Evolutionary conservation across 1,140 invertebrate species (phyloP).

Genomic region (Melipona quadrifasciata): DNA sequence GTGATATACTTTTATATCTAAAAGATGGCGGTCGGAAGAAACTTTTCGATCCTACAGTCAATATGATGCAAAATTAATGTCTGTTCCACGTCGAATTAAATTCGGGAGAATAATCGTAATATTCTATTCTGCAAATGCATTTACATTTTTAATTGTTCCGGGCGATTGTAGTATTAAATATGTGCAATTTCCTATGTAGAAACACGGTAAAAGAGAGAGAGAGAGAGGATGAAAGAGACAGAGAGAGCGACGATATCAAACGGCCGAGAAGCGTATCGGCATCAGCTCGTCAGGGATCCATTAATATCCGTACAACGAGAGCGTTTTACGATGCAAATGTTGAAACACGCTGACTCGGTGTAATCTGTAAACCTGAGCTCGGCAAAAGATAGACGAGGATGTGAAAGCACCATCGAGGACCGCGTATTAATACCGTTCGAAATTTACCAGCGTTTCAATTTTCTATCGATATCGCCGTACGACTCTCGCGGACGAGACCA

Average conservation of each 20-base stretch:
- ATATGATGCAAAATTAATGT: not conserved
- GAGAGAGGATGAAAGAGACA: too few species aligned
- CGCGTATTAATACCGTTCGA: constrained; percentile 1
- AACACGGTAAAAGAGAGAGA: not conserved
- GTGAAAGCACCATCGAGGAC: not conserved
- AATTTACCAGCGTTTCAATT: constrained; percentile 17
- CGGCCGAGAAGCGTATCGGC: not conserved
- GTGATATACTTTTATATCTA: not conserved
- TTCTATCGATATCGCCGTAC: not conserved
- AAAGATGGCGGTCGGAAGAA: not conserved
- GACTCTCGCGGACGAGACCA: not conserved
- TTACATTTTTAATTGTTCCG: too few species aligned
- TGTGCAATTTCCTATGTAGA: not conserved
- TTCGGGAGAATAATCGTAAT: not conserved
- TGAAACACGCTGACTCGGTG: constrained; percentile 24
- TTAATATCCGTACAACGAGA: constrained; percentile 22
- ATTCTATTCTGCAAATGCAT: not conserved
- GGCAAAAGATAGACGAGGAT: not conserved
- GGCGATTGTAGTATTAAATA: not conserved
- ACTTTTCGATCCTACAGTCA: not conserved
- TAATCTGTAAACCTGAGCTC: constrained; percentile 13
- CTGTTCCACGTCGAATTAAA: not conserved
- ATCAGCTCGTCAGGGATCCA: constrained; percentile 13
- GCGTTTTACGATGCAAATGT: constrained; percentile 32
- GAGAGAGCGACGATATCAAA: not conserved